Percentiles rank a stretch among this genome's conserved stretches.
Evolutionary conservation across 2,888 invertebrate species (phyloP).

Genomic region (Pemphredon lugubris): DNA sequence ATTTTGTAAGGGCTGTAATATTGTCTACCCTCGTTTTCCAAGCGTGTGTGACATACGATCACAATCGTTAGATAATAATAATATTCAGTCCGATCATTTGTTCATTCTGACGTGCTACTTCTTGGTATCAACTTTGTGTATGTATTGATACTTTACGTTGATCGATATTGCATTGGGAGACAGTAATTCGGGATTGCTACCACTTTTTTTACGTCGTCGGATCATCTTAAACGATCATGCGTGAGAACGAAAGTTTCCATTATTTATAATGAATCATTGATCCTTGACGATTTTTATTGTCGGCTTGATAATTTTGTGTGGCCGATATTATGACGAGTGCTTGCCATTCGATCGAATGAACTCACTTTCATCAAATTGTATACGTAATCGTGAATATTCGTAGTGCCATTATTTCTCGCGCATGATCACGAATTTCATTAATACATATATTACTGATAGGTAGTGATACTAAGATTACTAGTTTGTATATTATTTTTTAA

Average conservation of each 20-base stretch:
- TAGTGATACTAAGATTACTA: conserved; percentile 6
- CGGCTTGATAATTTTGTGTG: neutral
- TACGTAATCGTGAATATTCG: neutral
- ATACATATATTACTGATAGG: conserved; percentile 2
- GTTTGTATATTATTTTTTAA: conserved; percentile 39
- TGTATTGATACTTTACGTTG: neutral
- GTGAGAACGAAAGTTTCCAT: neutral
- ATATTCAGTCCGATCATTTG: conserved; percentile 22
- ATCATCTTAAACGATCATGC: neutral
- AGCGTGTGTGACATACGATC: neutral
- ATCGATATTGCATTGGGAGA: too few relatives aligned
- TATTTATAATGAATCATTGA: neutral
- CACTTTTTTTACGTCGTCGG: neutral
- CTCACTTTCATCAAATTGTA: neutral
- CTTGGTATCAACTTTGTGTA: conserved; percentile 14
- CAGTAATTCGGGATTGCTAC: too few relatives aligned
- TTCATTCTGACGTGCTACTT: conserved; percentile 10
- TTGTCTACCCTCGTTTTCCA: conserved; percentile 3
- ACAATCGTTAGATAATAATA: conserved; percentile 14
- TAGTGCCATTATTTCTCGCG: conserved; percentile 34
- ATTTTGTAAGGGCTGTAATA: too few relatives aligned
- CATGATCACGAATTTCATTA: conserved; percentile 11
- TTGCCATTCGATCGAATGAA: neutral
- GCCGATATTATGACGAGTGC: neutral
- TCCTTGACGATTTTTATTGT: neutral